Base-by-base conservation (phyloP, 2,113 vertebrate species). In the Otolemur garnettii region DNA sequence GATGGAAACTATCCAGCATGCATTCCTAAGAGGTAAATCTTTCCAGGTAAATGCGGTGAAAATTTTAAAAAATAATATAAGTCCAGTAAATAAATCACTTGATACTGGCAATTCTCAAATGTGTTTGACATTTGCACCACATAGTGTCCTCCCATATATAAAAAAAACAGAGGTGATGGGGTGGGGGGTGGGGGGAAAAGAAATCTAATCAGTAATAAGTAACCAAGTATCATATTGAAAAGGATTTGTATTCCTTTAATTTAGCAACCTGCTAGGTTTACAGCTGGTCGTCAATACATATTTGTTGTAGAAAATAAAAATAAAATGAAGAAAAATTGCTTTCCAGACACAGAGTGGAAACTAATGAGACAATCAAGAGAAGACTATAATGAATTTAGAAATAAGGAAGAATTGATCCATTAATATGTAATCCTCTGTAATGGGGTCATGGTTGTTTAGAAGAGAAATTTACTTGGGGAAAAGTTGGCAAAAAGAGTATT, bases 171-270 rank as follows among this genome's bases (percentile, higher is more conserved):
- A 5, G 15, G 45, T 84, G n/a, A 90, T 30, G 15, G 26, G 5
- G 7, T 22, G 22, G 17, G 7, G 15, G 19, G 6, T 4, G 22
- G 22, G 12, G 7, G 15, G 19, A 4, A 87, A 83, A 7, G 26
- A 79, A 82, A 2, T 60, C 22, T 59, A 59, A 88, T 92, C 71
- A 93, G 15, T 53, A 87, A 78, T 68, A 81, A 91, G 12, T 21
- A 69, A 88, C 5, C 55, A 86, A 79, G 0, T 30, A 59, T 22
- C 60, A 87, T 35, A 77, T 4, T 96, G 45, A 78, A 57, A 94
- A 95, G 15, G 90, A 81, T n/a, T 75, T 91, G 7, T 53, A 30
- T 91, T 80, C 13, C 71, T 96, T 94, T 72, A 92, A 81, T 82
- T 87, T 69, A 97, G 13, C 7, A 35, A 87, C 83, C 17, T 77